A percentile compares a stretch with the other conserved stretches of the same genome.
Evolutionary conservation across 2,888 invertebrate genomes (phyloP).

Genomic region (Andricus quercusramuli): DNA sequence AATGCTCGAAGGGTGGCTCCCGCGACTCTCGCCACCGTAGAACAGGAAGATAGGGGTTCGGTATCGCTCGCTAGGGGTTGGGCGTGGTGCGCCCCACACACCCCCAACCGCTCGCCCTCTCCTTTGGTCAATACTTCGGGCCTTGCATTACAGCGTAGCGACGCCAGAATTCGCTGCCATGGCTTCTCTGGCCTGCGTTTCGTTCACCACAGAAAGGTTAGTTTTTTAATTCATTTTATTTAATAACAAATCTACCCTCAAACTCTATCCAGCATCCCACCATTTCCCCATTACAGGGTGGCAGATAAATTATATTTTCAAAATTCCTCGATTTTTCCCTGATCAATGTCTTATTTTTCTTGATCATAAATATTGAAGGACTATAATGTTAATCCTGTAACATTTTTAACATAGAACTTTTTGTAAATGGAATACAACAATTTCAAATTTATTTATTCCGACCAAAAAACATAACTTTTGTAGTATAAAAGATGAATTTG

Average conservation of each 20-base stretch:
- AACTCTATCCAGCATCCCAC: neutral
- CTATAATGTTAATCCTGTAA: too few relatives aligned
- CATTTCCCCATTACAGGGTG: too few relatives aligned
- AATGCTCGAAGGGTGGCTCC: constrained; percentile 64
- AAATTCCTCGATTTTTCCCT: too few relatives aligned
- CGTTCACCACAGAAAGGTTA: neutral
- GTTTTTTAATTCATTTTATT: neutral
- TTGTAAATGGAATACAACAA: too few relatives aligned
- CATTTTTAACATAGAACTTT: too few relatives aligned
- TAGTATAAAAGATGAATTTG: too few relatives aligned
- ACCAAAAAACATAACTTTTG: too few relatives aligned
- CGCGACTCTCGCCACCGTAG: constrained; percentile 44
- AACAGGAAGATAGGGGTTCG: constrained; percentile 62
- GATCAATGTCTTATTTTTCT: too few relatives aligned
- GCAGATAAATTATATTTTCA: too few relatives aligned
- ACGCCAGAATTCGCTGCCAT: constrained; percentile 75
- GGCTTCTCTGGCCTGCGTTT: constrained; percentile 59
- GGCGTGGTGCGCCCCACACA: constrained; percentile 73
- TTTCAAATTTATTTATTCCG: too few relatives aligned
- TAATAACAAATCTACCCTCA: neutral
- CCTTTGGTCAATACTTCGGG: constrained; percentile 76
- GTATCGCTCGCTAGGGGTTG: constrained; percentile 73
- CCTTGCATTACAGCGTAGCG: constrained; percentile 70
- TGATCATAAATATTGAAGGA: too few relatives aligned
- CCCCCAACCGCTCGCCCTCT: constrained; percentile 58